Evolutionary conservation across 2,888 invertebrate species (phyloP).

Genomic region (Octonoba sinensis): DNA sequence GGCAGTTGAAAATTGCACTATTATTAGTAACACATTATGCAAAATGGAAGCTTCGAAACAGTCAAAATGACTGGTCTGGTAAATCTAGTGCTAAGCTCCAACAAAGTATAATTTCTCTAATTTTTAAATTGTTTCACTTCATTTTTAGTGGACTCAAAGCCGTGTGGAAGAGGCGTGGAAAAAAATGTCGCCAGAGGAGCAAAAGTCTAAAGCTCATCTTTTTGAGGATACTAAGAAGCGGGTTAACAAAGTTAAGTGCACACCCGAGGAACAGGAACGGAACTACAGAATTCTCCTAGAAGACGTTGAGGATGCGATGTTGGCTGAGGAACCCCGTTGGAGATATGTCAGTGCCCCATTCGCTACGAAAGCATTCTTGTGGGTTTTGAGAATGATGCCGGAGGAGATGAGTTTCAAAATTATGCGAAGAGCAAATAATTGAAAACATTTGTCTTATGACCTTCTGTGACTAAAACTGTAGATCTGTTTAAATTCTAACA

Average conservation of each 20-base stretch:
- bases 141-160: slow-evolving; percentile 30
- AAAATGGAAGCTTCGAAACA: no score
- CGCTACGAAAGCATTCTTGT: neutral
- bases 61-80: no score
- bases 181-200: slow-evolving; percentile 22
- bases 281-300: slow-evolving; percentile 33
- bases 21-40: no score
- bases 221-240: slow-evolving; percentile 26
- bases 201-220: slow-evolving; percentile 4
- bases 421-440: neutral
- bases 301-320: slow-evolving; percentile 57
- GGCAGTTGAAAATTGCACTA: no score
- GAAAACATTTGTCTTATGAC: neutral
- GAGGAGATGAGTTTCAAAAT: slow-evolving; percentile 20
- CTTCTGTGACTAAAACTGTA: no score
- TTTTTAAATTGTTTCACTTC: neutral
- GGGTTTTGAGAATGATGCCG: slow-evolving; percentile 18
- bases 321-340: slow-evolving; percentile 40
- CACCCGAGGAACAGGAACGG: slow-evolving; percentile 18
- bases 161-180: slow-evolving; percentile 44
- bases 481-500: no score
- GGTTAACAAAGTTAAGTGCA: neutral
- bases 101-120: no score
- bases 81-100: no score
- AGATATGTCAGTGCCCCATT: slow-evolving; percentile 50